Evolutionary conservation across 2,888 invertebrate species (phyloP), one percentile per base, ranked within the genome.

Genomic region (Andrena marginata): DNA sequence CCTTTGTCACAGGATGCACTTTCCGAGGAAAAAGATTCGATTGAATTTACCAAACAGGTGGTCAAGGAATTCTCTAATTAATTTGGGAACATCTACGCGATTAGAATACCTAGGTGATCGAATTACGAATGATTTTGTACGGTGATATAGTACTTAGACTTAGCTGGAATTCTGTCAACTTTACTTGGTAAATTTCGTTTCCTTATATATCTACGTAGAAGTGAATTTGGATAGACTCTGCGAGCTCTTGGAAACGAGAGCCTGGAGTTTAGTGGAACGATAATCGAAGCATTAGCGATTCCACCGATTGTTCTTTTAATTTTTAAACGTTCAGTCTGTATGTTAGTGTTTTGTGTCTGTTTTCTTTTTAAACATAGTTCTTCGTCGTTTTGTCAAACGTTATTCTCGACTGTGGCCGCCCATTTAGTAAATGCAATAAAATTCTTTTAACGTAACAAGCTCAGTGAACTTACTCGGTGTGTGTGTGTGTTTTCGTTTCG

Each of bases 11-110:
- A n/a, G 26, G 51, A 54, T 80, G 29, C 49, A 51, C 1, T 49
- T 2, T 13, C n/a, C 33, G 29, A 48, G 10, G 51, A 62, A 29
- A 62, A 26, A 42, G 33, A 70, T 70, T 70, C 48, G 59, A 80
- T 80, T 70, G 80, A 5, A 49, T 65, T 72, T 73, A 59, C 42
- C 56, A 31, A 80, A 68, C 35, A 62, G 80, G 62, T 62, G 80
- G 71, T 80, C 80, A 10, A 56, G 42, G 31, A 42, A 54, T 8
- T 54, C 8, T 7, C 23, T 59, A 56, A 31, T 67, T 26, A 23
- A 26, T 8, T 54, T 54, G 0, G 51, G 6, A 7, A 51, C n/a
- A n/a, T 7, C 20, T 6, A 20, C 16, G 51, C 51, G 51, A 51
- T 51, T 20, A 20, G 54, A 23, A 20, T 54, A 42, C 16, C 42